phyloP scores from a whole-genome alignment of 2,113 vertebrate species.

The Sminthopsis crassicaudata region DNA sequence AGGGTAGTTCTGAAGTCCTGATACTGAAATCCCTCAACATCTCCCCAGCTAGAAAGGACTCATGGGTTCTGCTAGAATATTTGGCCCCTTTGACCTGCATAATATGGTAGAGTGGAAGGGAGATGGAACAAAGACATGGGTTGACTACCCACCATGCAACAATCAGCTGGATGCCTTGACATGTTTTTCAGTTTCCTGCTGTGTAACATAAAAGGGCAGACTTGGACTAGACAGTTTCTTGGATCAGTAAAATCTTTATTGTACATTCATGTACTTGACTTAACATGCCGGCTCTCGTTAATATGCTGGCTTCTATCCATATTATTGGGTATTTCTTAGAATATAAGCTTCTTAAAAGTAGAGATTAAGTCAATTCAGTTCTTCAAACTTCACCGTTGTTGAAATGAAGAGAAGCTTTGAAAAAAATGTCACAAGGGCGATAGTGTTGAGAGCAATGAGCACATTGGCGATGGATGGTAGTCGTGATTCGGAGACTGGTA shows the following conservation, averaged over 20 bases:
- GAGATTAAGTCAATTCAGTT: not conserved
- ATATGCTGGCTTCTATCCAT: not conserved
- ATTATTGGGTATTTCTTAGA: not conserved
- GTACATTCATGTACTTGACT: not conserved
- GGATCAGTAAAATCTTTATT: not conserved
- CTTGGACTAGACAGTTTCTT: not conserved
- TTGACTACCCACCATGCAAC: not conserved
- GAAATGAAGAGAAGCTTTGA: not conserved
- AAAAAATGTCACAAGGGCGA: not conserved
- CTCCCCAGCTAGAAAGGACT: not conserved
- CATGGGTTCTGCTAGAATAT: not conserved
- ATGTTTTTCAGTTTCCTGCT: not conserved
- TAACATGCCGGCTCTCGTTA: not conserved
- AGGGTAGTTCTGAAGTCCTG: not conserved
- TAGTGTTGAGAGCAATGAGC: not conserved
- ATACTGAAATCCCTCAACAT: not conserved
- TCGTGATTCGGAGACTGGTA: no score
- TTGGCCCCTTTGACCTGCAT: not conserved
- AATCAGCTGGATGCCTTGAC: not conserved
- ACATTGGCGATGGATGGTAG: no score
- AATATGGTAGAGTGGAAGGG: not conserved
- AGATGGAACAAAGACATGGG: not conserved
- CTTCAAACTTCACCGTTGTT: not conserved
- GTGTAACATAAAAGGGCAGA: not conserved
- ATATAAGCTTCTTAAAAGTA: not conserved